These are phyloP conservation scores for Epinotia demarniana DNA, from an alignment of 2,888 invertebrate species.

Conservation along the genomic window DNA sequence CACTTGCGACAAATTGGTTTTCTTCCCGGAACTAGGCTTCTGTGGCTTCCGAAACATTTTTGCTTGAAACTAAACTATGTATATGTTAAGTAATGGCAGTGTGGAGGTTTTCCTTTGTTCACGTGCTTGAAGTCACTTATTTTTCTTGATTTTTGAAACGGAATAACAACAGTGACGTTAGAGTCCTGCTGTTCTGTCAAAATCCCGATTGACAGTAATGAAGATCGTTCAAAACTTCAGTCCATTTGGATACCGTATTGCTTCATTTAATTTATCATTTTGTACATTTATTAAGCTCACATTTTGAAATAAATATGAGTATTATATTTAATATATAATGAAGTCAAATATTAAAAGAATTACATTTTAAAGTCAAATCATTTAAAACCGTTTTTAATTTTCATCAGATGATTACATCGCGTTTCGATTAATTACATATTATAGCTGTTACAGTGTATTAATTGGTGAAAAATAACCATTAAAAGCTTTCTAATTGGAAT, in stretches of 20 bases:
- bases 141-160: slow-evolving; percentile 39
- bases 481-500: slow-evolving; percentile 33
- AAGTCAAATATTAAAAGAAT: too few relatives aligned
- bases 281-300: too few relatives aligned
- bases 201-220: slow-evolving; percentile 5
- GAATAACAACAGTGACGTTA: slow-evolving; percentile 42
- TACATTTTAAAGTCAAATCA: too few relatives aligned
- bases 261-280: neutral
- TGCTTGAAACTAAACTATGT: slow-evolving; percentile 12
- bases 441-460: neutral
- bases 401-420: too few relatives aligned
- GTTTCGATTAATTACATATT: neutral
- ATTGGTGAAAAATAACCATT: neutral
- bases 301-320: too few relatives aligned
- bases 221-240: slow-evolving; percentile 14
- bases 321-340: too few relatives aligned
- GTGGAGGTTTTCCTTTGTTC: slow-evolving; percentile 31
- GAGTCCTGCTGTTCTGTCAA: slow-evolving; percentile 23
- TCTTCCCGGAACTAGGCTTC: slow-evolving; percentile 65
- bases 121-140: slow-evolving; percentile 25
- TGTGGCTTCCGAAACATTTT: slow-evolving; percentile 68
- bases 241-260: neutral
- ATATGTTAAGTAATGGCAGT: neutral
- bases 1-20: slow-evolving; percentile 79
- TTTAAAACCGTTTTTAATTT: too few relatives aligned